Evolutionary conservation across 2,888 invertebrate genomes (phyloP).

Genomic region (Eupithecia subumbrata): DNA sequence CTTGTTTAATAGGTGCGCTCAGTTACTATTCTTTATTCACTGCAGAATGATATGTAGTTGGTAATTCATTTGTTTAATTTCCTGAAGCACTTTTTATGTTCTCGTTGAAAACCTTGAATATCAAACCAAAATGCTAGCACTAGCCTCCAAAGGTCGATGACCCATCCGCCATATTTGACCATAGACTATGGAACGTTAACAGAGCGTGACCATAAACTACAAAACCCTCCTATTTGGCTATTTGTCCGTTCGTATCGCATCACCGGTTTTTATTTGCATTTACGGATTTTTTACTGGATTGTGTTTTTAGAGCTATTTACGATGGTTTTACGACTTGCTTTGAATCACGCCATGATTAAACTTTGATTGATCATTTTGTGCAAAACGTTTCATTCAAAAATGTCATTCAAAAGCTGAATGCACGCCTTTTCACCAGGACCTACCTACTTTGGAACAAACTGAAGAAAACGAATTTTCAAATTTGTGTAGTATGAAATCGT

Average conservation of each 20-base stretch:
- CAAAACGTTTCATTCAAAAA: background rate
- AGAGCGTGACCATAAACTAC: slow-evolving; percentile 70
- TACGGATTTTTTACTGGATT: slow-evolving; percentile 32
- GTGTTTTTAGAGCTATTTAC: slow-evolving; percentile 33
- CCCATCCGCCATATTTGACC: slow-evolving; percentile 67
- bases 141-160: slow-evolving; percentile 65
- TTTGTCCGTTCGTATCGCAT: slow-evolving; percentile 62
- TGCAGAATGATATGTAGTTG: background rate
- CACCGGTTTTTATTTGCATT: slow-evolving; percentile 62
- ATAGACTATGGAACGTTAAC: slow-evolving; percentile 68
- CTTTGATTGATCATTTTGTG: background rate
- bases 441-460: background rate
- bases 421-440: background rate
- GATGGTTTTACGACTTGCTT: slow-evolving; percentile 20
- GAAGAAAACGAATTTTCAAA: background rate
- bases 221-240: slow-evolving; percentile 62
- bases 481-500: background rate
- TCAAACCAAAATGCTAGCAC: slow-evolving; percentile 66
- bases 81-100: slow-evolving; percentile 39
- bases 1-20: too few relatives aligned
- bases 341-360: slow-evolving; percentile 4
- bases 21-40: background rate
- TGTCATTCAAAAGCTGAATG: background rate
- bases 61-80: background rate
- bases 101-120: slow-evolving; percentile 58